Conservation (phyloP, 2,888 invertebrate genomes). For the Dicycla oo region DNA sequence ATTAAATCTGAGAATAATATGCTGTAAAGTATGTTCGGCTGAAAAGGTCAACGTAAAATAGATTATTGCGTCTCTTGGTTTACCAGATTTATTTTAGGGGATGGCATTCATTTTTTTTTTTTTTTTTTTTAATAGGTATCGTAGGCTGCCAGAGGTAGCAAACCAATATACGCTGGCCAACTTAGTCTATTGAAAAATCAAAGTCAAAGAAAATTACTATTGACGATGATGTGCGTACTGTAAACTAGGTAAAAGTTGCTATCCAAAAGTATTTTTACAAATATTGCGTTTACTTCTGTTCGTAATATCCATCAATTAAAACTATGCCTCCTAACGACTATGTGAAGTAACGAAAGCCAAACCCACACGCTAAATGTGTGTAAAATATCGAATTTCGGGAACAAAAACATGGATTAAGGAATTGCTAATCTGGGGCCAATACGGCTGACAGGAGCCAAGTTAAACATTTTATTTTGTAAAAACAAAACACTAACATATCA, state of each 20-base stretch:
- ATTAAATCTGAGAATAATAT: constrained; percentile 21
- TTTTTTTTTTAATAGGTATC: not conserved
- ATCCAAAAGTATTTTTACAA: not conserved
- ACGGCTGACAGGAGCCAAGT: constrained; percentile 50
- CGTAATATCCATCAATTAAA: constrained; percentile 23
- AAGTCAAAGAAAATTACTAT: no score
- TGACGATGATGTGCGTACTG: no score
- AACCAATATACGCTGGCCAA: no score
- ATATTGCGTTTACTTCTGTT: not conserved
- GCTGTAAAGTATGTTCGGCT: not conserved
- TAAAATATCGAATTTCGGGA: constrained; percentile 52
- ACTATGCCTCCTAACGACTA: not conserved
- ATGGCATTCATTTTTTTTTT: not conserved
- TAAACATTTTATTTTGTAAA: constrained; percentile 51
- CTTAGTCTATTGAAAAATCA: no score
- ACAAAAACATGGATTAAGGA: constrained; percentile 44
- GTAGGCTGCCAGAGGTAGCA: not conserved
- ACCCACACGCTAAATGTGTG: constrained; percentile 34
- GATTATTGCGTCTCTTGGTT: not conserved
- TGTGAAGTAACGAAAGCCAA: constrained; percentile 21
- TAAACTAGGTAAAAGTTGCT: not conserved
- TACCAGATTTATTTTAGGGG: not conserved
- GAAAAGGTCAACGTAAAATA: constrained; percentile 19
- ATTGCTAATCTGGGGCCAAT: constrained; percentile 46
- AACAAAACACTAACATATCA: constrained; percentile 44